Conservation (phyloP, 2,888 invertebrate species). For the Lycia hirtaria region DNA sequence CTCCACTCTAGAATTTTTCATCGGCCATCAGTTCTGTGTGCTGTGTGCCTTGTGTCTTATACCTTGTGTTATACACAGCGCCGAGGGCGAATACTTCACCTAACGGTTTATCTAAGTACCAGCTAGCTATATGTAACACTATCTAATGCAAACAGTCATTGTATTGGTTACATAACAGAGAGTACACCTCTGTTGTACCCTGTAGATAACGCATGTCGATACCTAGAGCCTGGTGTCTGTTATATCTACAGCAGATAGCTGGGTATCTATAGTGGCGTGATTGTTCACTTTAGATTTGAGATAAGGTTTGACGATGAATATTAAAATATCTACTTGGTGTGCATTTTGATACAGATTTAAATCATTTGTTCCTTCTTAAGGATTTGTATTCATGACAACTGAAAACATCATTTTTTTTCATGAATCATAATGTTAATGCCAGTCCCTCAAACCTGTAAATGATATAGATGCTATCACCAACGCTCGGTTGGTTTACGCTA, state of each 20-base stretch:
- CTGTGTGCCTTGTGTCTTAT: too few species aligned
- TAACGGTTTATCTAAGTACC: constrained; percentile 17
- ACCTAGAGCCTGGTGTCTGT: too few species aligned
- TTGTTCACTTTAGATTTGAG: constrained; percentile 2
- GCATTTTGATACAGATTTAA: background rate
- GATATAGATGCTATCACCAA: too few species aligned
- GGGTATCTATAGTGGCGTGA: constrained; percentile 9
- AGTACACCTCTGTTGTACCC: constrained; percentile 19
- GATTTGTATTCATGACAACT: too few species aligned
- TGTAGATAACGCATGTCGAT: background rate
- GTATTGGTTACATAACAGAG: constrained; percentile 24
- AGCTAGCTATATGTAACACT: background rate
- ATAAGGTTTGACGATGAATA: constrained; percentile 10
- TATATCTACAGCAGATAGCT: too few species aligned
- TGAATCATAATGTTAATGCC: too few species aligned
- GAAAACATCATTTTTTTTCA: too few species aligned
- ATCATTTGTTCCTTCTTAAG: too few species aligned
- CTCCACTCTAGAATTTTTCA: too few species aligned
- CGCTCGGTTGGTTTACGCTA: too few species aligned
- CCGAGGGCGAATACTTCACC: constrained; percentile 16
- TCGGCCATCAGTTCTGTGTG: too few species aligned
- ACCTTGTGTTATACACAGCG: constrained; percentile 17
- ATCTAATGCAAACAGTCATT: constrained; percentile 22
- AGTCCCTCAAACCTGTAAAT: too few species aligned
- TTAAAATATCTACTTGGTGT: background rate